Percentiles rank a stretch among this genome's conserved stretches.
These are phyloP conservation scores for Drosophila littoralis DNA, from an alignment of 1,140 invertebrate genomes.

Conservation along the genomic window DNA sequence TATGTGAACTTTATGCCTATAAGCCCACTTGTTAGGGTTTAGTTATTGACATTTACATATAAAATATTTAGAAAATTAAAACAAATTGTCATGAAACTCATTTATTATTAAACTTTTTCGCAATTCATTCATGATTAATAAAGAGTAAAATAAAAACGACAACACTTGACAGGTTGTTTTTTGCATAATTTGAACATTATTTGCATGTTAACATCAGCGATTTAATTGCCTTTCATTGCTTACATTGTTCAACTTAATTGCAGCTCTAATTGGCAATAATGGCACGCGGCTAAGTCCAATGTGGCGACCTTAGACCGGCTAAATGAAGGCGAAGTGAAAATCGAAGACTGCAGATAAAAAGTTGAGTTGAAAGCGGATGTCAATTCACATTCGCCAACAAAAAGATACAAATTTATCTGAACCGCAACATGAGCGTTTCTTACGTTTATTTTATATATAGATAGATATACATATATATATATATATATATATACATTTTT, in stretches of 20 bases:
- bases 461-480: too few species aligned
- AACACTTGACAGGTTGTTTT: too few species aligned
- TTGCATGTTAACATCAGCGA: constrained; percentile 12
- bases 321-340: constrained; percentile 28
- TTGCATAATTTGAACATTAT: not conserved
- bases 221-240: constrained; percentile 7
- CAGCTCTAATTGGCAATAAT: not conserved
- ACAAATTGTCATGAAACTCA: too few species aligned
- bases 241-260: constrained; percentile 12
- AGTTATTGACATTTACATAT: too few species aligned
- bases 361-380: constrained; percentile 27
- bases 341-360: constrained; percentile 12
- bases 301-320: constrained; percentile 16
- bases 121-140: too few species aligned
- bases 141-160: too few species aligned
- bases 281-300: constrained; percentile 12
- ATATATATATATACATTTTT: not conserved
- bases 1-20: too few species aligned
- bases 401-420: constrained; percentile 48
- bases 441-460: not conserved
- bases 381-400: constrained; percentile 14
- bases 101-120: too few species aligned
- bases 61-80: too few species aligned
- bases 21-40: too few species aligned
- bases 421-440: constrained; percentile 15